phyloP scores from a whole-genome alignment of 2,113 vertebrate genomes.

The Gymnobelideus leadbeateri region DNA sequence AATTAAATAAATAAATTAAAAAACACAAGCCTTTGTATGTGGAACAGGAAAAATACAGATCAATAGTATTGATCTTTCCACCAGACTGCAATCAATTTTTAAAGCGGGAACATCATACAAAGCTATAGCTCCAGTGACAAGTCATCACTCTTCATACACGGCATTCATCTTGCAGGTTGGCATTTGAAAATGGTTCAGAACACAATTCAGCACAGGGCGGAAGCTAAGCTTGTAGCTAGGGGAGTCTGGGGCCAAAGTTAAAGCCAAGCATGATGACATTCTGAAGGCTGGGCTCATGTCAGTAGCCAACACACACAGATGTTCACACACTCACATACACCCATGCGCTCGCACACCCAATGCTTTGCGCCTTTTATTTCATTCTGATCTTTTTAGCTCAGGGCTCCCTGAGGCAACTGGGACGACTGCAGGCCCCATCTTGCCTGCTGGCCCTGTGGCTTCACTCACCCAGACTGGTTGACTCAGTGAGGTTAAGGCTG shows the following conservation, averaged over 20 bases:
- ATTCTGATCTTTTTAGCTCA: conserved; percentile 66
- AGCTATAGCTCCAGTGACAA: conserved; percentile 62
- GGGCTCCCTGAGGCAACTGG: conserved; percentile 63
- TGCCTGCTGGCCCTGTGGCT: conserved; percentile 28
- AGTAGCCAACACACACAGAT: conserved; percentile 76
- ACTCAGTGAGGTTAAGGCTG: conserved; percentile 95
- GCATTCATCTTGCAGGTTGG: conserved; percentile 58
- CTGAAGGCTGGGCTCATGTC: conserved; percentile 75
- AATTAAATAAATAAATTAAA: not conserved
- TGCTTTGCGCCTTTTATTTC: conserved; percentile 59
- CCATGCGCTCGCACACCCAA: conserved; percentile 58
- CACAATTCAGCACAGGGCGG: conserved; percentile 62
- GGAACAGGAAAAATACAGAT: conserved; percentile 61
- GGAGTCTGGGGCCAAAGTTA: conserved; percentile 56
- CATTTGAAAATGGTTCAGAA: conserved; percentile 76
- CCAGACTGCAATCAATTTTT: conserved; percentile 32
- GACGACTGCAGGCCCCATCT: conserved; percentile 66
- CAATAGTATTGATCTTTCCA: conserved; percentile 26
- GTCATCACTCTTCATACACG: conserved; percentile 54
- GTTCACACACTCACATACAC: conserved; percentile 55
- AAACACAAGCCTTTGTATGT: conserved; percentile 61
- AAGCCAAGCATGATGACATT: conserved; percentile 74
- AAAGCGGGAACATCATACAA: conserved; percentile 60
- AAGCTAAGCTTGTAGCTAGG: conserved; percentile 78
- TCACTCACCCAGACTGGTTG: conserved; percentile 94